Evolutionary conservation across 1,140 invertebrate genomes (phyloP).

Genomic region (Drosophila simulans): DNA sequence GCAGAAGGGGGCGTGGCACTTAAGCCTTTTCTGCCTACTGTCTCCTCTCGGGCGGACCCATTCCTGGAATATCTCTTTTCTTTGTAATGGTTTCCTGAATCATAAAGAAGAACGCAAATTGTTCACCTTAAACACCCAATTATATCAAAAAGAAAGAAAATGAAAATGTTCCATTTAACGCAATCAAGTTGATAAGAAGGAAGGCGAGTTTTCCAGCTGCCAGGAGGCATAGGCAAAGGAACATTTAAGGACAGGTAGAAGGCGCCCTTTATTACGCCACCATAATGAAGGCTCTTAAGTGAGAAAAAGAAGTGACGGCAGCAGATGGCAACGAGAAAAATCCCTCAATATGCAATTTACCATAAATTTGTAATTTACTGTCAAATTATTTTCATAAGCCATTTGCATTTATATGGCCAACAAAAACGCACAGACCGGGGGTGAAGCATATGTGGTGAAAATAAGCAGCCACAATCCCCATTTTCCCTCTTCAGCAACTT

Average conservation of each 20-base stretch:
- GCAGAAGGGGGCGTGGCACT: constrained; percentile 20
- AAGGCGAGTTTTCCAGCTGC: constrained; percentile 45
- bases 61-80: constrained; percentile 14
- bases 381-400: constrained; percentile 82
- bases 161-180: constrained; percentile 73
- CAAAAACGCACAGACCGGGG: constrained; percentile 9
- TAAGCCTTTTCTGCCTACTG: constrained; percentile 57
- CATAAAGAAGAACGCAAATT: constrained; percentile 52
- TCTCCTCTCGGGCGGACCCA: not conserved
- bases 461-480: constrained; percentile 19
- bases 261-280: constrained; percentile 45
- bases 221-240: constrained; percentile 30
- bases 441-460: constrained; percentile 33
- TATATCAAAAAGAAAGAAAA: constrained; percentile 55
- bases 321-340: constrained; percentile 66
- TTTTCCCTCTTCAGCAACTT: constrained; percentile 8
- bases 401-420: constrained; percentile 77
- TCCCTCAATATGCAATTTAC: constrained; percentile 82
- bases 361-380: constrained; percentile 82
- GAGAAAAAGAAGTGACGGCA: constrained; percentile 14
- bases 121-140: constrained; percentile 78
- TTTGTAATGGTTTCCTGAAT: constrained; percentile 70
- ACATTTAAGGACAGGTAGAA: constrained; percentile 30
- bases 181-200: constrained; percentile 73
- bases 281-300: constrained; percentile 55